These are phyloP conservation scores for Drosophila atripex DNA, from an alignment of 2,888 invertebrate genomes.

Conservation along the genomic window DNA sequence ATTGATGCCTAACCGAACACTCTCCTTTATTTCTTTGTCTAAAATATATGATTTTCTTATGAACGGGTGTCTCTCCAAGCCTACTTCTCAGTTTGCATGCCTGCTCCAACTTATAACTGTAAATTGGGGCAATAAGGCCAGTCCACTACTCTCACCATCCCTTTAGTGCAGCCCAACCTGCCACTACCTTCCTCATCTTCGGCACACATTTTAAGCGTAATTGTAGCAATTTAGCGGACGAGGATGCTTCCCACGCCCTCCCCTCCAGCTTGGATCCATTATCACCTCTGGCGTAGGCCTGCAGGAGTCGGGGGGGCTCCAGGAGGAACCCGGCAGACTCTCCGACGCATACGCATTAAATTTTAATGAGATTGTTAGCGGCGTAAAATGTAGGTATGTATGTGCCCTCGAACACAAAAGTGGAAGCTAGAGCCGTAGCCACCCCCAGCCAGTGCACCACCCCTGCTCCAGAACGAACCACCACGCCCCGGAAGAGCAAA, in stretches of 20 bases:
- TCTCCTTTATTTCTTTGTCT: too few relatives aligned
- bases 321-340: conserved; percentile 39
- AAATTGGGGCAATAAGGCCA: conserved; percentile 74
- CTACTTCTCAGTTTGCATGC: too few relatives aligned
- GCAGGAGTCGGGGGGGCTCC: background rate
- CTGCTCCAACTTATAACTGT: conserved; percentile 55
- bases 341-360: conserved; percentile 73
- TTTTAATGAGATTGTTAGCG: conserved; percentile 79
- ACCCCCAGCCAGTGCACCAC: conserved; percentile 6
- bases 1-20: too few relatives aligned
- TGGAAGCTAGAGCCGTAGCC: background rate
- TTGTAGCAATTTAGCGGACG: conserved; percentile 76
- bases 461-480: background rate
- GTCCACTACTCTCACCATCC: conserved; percentile 15
- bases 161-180: background rate
- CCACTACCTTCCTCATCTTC: conserved; percentile 21
- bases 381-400: conserved; percentile 67
- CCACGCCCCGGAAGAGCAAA: conserved; percentile 23
- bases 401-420: background rate
- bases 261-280: conserved; percentile 46
- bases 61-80: too few relatives aligned
- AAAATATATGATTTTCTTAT: too few relatives aligned
- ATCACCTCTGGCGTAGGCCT: conserved; percentile 62
- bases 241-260: conserved; percentile 14
- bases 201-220: conserved; percentile 78